Evolutionary conservation across 2,113 vertebrate genomes (phyloP).

Genomic region (Cricetomys ansorgei): DNA sequence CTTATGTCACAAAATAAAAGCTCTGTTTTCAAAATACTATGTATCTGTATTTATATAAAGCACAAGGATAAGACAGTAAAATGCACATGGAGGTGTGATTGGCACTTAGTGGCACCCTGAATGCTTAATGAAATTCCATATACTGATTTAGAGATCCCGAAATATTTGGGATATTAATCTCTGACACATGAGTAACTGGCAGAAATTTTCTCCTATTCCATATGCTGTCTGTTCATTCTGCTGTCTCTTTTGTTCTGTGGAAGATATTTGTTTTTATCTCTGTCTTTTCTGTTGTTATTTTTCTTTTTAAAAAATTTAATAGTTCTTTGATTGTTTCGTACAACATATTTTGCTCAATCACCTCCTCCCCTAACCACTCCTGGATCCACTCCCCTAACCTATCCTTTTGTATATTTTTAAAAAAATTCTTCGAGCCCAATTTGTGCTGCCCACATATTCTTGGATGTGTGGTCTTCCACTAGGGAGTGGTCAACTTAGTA

Average conservation of each 20-base stretch:
- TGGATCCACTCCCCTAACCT: neutral
- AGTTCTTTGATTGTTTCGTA: neutral
- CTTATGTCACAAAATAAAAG: conserved; percentile 78
- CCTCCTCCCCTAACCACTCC: neutral
- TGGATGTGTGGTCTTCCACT: neutral
- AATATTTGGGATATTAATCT: neutral
- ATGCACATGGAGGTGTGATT: conserved; percentile 54
- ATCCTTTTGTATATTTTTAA: neutral
- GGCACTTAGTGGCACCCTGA: conserved; percentile 37
- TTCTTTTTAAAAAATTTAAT: neutral
- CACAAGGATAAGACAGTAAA: conserved; percentile 85
- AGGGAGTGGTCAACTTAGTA: neutral
- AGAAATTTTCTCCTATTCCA: neutral
- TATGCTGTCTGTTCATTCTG: neutral
- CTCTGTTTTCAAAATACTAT: conserved; percentile 78
- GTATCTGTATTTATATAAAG: conserved; percentile 77
- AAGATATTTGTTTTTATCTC: neutral
- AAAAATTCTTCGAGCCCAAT: neutral
- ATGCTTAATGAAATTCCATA: neutral
- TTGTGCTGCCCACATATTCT: neutral
- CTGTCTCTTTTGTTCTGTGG: neutral
- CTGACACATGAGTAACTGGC: neutral
- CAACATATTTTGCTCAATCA: neutral
- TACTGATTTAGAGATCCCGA: neutral
- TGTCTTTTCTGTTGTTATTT: neutral